These are phyloP conservation scores for Glyphotaelius pellucidus DNA, from an alignment of 2,888 invertebrate species.

Conservation along the genomic window DNA sequence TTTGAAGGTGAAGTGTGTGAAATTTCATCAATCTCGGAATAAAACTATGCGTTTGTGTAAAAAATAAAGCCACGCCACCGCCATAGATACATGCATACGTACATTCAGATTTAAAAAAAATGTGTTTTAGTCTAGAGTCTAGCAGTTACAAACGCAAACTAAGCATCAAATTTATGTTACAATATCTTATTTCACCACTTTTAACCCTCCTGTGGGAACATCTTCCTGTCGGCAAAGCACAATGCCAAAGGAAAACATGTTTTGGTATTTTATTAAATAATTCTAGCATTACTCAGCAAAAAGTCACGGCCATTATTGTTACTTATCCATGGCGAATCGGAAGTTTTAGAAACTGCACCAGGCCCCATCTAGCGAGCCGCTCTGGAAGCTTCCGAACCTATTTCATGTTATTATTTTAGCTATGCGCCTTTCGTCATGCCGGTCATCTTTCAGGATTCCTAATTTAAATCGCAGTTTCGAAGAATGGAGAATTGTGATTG, in stretches of 20 bases:
- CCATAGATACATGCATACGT: too few species aligned
- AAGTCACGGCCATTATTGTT: not conserved
- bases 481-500: not conserved
- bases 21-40: too few species aligned
- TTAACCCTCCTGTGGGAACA: not conserved
- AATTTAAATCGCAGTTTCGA: slow-evolving; percentile 26
- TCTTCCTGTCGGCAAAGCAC: slow-evolving; percentile 18
- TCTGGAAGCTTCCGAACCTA: slow-evolving; percentile 21
- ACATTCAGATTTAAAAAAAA: too few species aligned
- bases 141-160: too few species aligned
- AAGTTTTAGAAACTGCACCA: slow-evolving; percentile 30
- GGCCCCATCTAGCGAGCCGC: slow-evolving; percentile 12
- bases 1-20: too few species aligned
- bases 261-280: slow-evolving; percentile 34
- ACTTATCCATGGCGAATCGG: slow-evolving; percentile 51
- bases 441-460: slow-evolving; percentile 31
- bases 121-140: too few species aligned
- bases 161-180: not conserved
- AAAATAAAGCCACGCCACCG: too few species aligned
- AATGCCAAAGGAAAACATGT: slow-evolving; percentile 18
- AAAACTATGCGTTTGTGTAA: too few species aligned
- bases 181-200: slow-evolving; percentile 5
- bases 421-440: slow-evolving; percentile 20
- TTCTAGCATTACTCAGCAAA: slow-evolving; percentile 25
- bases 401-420: slow-evolving; percentile 16